Base-by-base conservation (phyloP, 1,140 invertebrate species). In the Luehdorfia chinensis region DNA sequence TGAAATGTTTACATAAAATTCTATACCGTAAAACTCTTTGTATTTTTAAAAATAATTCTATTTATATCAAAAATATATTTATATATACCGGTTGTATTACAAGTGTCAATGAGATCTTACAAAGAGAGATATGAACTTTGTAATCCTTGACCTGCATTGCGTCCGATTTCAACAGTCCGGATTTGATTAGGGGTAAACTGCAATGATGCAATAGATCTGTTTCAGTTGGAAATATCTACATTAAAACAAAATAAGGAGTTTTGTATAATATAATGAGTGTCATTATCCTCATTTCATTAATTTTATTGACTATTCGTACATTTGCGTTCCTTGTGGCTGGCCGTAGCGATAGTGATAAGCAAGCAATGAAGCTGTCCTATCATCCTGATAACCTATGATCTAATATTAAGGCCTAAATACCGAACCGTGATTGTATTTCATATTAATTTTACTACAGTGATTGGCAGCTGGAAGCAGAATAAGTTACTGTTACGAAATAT, bases 361-460 rank as follows among this genome's bases (percentile, higher is more conserved):
- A 47, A 30, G 56, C 45, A 46, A 52, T 57, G 56, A 59, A 51
- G 33, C 39, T 43, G 50, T 49, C 37, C 52, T 57, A 65, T 59
- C 49, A 50, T 32, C n/a, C 9, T 32, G 63, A 73, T 73, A 73
- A 62, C 69, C 64, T 65, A 56, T 61, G 63, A 53, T 57, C 59
- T 49, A 46, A 55, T 52, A 63, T 53, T 49, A 30, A 58, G 56
- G 50, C 43, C 51, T 54, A 58, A 66, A 72, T 66, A 32, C 45
- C 37, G 21, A 56, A 47, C 63, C 49, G 41, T 18, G 49, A 56
- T 62, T 60, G 43, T 45, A 39, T 37, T 34, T 34, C 12, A 37
- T 37, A 33, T 15, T 15, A 6, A 15, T 23, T 6, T 12, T 21
- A 6, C 5, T 5, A 15, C 16, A 19, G 18, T 37, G 9, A 5